A percentile compares a stretch with the other conserved stretches of the same genome.
Evolutionary conservation across 2,797 vertebrate genomes (phyloP).

Genomic region (Aulostomus chinensis): DNA sequence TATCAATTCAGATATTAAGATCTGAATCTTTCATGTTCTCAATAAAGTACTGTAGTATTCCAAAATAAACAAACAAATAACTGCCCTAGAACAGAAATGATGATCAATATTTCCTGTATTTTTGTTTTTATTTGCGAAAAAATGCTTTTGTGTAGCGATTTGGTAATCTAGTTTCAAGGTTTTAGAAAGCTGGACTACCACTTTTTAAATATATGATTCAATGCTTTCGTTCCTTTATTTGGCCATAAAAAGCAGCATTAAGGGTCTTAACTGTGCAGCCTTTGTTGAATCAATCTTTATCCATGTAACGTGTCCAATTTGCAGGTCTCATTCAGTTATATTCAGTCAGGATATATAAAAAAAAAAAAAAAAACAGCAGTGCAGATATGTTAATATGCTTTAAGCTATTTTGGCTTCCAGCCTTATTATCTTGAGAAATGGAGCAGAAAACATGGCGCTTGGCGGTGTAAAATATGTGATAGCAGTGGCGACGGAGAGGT

Average conservation of each 20-base stretch:
- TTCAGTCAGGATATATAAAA: constrained; percentile 12
- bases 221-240: neutral
- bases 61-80: too few relatives aligned
- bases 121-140: too few relatives aligned
- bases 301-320: constrained; percentile 10
- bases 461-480: constrained; percentile 47
- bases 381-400: constrained; percentile 43
- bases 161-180: too few relatives aligned
- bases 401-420: constrained; percentile 40
- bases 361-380: constrained; percentile 24
- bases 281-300: neutral
- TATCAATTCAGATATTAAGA: constrained; percentile 15
- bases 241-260: too few relatives aligned
- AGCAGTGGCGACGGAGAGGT: constrained; percentile 38
- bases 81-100: too few relatives aligned
- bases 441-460: constrained; percentile 50
- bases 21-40: neutral
- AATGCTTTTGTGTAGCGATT: too few relatives aligned
- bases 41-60: neutral
- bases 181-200: too few relatives aligned
- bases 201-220: too few relatives aligned
- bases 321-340: constrained; percentile 16
- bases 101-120: too few relatives aligned
- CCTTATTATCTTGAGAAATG: constrained; percentile 65
- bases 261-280: neutral